Evolutionary conservation across 2,888 invertebrate species (phyloP).

Genomic region (Caenorhabditis sp.): DNA sequence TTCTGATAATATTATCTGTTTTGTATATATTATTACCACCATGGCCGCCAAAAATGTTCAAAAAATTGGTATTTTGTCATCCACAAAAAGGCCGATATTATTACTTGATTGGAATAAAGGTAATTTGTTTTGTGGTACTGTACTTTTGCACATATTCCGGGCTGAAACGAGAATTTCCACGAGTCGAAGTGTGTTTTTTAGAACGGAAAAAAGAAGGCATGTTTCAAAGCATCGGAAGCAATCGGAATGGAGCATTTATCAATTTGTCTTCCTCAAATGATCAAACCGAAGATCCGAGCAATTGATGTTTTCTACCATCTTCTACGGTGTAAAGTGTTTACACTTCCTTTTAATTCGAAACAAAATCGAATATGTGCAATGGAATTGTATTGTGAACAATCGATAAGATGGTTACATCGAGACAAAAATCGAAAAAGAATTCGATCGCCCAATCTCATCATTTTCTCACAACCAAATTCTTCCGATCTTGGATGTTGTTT

Average conservation of each 20-base stretch:
- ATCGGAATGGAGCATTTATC: constrained; percentile 29
- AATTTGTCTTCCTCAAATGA: constrained; percentile 44
- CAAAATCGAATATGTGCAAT: constrained; percentile 36
- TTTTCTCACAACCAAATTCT: constrained; percentile 55
- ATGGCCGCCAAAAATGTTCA: constrained; percentile 35
- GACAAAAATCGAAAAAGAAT: constrained; percentile 29
- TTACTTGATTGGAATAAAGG: constrained; percentile 36
- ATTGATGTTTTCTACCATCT: constrained; percentile 48
- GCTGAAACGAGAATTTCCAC: too few relatives aligned
- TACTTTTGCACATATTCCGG: not conserved
- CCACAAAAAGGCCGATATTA: constrained; percentile 42
- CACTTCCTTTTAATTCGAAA: constrained; percentile 18
- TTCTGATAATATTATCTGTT: constrained; percentile 17
- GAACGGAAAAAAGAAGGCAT: constrained; percentile 15
- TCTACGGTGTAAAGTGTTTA: constrained; percentile 38
- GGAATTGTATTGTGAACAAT: constrained; percentile 42
- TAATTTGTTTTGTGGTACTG: not conserved
- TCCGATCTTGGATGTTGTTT: constrained; percentile 53
- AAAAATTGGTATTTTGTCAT: constrained; percentile 40
- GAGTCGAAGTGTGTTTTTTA: not conserved
- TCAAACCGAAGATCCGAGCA: constrained; percentile 34
- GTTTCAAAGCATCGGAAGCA: constrained; percentile 42
- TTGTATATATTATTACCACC: constrained; percentile 39
- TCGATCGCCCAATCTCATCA: constrained; percentile 48
- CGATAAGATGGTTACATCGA: constrained; percentile 38